phyloP scores from a whole-genome alignment of 1,140 invertebrate species.

The Bombus huntii region DNA sequence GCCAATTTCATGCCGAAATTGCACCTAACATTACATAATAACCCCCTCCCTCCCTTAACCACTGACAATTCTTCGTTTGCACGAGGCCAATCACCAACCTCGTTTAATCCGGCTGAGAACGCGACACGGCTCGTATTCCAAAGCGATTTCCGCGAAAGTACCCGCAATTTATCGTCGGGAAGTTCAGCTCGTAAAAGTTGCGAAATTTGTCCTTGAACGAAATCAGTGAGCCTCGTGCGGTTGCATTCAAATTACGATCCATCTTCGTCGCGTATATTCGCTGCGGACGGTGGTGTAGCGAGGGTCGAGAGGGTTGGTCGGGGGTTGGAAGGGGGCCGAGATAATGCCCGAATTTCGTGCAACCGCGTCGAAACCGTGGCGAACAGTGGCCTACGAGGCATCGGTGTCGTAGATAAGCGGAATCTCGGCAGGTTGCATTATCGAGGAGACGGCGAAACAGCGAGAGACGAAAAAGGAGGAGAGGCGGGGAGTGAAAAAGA shows the following conservation, averaged over 20 bases:
- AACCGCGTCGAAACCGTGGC: conserved; percentile 32
- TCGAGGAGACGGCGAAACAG: conserved; percentile 62
- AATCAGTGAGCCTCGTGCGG: background rate
- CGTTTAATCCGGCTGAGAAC: conserved; percentile 2
- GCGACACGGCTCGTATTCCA: conserved; percentile 2
- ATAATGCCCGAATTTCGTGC: conserved; percentile 40
- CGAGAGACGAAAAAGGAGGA: conserved; percentile 24
- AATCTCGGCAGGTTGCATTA: conserved; percentile 70
- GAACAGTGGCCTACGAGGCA: conserved; percentile 53
- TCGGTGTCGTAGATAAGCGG: conserved; percentile 69
- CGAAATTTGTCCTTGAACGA: conserved; percentile 33
- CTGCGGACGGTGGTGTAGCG: background rate
- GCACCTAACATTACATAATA: background rate
- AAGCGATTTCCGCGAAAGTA: background rate
- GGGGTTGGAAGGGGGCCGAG: background rate
- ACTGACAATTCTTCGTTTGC: background rate
- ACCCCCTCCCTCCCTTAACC: background rate
- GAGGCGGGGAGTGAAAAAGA: conserved; percentile 42
- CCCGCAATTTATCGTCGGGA: conserved; percentile 12
- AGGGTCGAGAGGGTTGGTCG: background rate
- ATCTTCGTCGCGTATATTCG: conserved; percentile 11
- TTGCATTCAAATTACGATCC: conserved; percentile 24
- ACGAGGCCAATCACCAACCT: background rate
- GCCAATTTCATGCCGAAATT: background rate
- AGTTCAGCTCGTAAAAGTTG: conserved; percentile 22